Conservation (phyloP, 2,113 vertebrate genomes). For the Aramus guarauna region DNA sequence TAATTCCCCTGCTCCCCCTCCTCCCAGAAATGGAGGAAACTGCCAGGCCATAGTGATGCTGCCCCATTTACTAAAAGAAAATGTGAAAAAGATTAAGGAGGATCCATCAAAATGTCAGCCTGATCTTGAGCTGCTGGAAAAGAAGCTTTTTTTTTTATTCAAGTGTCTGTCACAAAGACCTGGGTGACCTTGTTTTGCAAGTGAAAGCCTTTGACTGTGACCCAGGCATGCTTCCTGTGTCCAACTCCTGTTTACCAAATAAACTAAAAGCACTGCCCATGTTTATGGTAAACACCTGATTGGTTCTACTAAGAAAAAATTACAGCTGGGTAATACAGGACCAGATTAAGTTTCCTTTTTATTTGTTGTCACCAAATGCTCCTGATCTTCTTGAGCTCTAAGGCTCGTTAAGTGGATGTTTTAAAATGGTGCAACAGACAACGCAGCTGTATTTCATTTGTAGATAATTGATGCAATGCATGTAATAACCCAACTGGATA, state of each 20-base stretch:
- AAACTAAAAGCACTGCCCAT: conserved; percentile 82
- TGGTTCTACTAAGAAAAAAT: conserved; percentile 47
- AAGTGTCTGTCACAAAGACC: not conserved
- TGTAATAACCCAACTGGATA: conserved; percentile 66
- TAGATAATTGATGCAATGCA: conserved; percentile 73
- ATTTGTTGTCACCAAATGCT: conserved; percentile 72
- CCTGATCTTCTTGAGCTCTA: conserved; percentile 47
- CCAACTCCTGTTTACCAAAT: conserved; percentile 89
- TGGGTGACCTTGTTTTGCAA: conserved; percentile 72
- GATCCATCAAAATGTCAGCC: conserved; percentile 52
- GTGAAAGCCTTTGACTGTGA: conserved; percentile 52
- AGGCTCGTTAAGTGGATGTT: conserved; percentile 52
- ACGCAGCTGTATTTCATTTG: conserved; percentile 79
- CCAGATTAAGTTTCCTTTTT: conserved; percentile 68
- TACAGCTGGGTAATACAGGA: conserved; percentile 53
- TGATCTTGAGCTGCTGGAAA: conserved; percentile 14
- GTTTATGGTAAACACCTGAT: conserved; percentile 81
- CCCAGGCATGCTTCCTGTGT: conserved; percentile 67
- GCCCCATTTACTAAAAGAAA: conserved; percentile 34
- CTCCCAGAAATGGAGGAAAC: conserved; percentile 27
- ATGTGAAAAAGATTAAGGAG: conserved; percentile 68
- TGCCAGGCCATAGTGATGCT: conserved; percentile 17
- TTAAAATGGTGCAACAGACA: conserved; percentile 54
- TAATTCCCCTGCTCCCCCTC: not conserved
- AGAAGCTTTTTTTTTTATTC: not conserved